Evolutionary conservation across 2,888 invertebrate genomes (phyloP).

Genomic region (Agrochola litura): DNA sequence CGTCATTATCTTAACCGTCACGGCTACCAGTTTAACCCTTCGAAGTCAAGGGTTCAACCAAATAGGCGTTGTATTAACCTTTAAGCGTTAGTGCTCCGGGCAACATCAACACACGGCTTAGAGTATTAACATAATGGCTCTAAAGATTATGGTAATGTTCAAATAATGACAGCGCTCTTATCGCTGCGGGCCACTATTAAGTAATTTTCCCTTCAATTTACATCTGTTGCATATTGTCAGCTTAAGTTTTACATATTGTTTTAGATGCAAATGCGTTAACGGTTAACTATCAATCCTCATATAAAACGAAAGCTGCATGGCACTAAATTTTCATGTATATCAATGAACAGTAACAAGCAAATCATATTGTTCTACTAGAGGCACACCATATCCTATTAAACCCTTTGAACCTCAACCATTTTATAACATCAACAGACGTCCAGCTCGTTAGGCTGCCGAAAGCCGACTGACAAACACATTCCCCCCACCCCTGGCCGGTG

Average conservation of each 20-base stretch:
- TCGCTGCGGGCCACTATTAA: slow-evolving; percentile 46
- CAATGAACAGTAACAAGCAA: not conserved
- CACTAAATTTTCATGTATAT: not conserved
- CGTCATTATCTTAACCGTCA: slow-evolving; percentile 29
- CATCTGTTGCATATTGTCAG: slow-evolving; percentile 42
- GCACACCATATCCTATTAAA: slow-evolving; percentile 3
- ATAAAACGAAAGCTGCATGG: not conserved
- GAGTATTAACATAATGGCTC: slow-evolving; percentile 57
- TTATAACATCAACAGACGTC: slow-evolving; percentile 31
- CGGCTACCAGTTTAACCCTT: slow-evolving; percentile 29
- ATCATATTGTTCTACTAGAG: slow-evolving; percentile 7
- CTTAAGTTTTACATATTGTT: slow-evolving; percentile 18
- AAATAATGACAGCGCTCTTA: slow-evolving; percentile 55
- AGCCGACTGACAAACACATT: slow-evolving; percentile 45
- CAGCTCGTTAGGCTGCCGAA: slow-evolving; percentile 49
- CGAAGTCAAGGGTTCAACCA: slow-evolving; percentile 24
- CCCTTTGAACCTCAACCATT: slow-evolving; percentile 17
- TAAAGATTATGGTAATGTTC: slow-evolving; percentile 61
- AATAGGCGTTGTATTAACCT: slow-evolving; percentile 46
- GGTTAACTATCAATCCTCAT: not conserved
- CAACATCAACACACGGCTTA: slow-evolving; percentile 55
- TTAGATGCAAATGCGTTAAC: slow-evolving; percentile 9
- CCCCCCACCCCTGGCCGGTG: slow-evolving; percentile 50
- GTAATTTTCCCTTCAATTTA: slow-evolving; percentile 50
- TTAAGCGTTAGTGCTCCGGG: slow-evolving; percentile 30